These are phyloP conservation scores for Metallyticus violacea DNA, from an alignment of 2,888 invertebrate genomes.

Conservation along the genomic window DNA sequence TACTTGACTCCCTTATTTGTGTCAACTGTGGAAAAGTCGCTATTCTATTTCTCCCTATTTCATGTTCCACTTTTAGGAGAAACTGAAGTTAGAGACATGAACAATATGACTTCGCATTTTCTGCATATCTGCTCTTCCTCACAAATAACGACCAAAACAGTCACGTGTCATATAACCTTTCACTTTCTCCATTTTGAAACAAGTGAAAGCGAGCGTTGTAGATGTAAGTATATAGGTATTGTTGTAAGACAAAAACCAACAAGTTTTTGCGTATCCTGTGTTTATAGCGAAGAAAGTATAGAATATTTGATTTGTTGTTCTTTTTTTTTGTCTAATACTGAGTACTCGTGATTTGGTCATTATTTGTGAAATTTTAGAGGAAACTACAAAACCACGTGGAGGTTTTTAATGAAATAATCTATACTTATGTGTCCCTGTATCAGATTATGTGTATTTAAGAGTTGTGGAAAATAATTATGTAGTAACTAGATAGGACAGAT, in stretches of 20 bases:
- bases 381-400: neutral
- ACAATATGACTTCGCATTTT: constrained; percentile 18
- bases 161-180: neutral
- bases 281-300: neutral
- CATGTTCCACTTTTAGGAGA: constrained; percentile 1
- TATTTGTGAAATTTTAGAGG: neutral
- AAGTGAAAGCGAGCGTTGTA: neutral
- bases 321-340: neutral
- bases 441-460: neutral
- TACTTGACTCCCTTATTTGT: constrained; percentile 1
- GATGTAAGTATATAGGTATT: neutral
- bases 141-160: constrained; percentile 25
- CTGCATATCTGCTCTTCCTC: constrained; percentile 15
- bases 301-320: neutral
- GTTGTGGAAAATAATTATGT: neutral
- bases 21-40: constrained; percentile 3
- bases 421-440: neutral
- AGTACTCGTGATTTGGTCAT: neutral
- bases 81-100: neutral
- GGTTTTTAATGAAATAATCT: neutral
- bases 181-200: neutral
- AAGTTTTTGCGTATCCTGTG: neutral
- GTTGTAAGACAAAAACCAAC: no score
- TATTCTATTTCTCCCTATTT: neutral
- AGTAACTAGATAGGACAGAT: neutral